phyloP scores from a whole-genome alignment of 2,888 invertebrate genomes.

The Acronicta alni region DNA sequence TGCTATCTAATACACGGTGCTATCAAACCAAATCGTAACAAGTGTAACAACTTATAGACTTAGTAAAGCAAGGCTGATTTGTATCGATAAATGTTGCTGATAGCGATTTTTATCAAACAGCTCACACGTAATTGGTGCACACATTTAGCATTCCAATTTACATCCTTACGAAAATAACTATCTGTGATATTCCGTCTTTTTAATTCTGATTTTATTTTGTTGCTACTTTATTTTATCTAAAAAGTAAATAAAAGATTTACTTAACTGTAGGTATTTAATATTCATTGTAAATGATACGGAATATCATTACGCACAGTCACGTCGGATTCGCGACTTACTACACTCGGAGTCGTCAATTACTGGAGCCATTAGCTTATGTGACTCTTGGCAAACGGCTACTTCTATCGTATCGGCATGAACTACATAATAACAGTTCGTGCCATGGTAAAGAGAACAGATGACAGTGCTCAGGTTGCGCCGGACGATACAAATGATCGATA shows the following conservation, averaged over 20 bases:
- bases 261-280: background rate
- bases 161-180: slow-evolving; percentile 9
- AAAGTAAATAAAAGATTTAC: slow-evolving; percentile 21
- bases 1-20: slow-evolving; percentile 47
- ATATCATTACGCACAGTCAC: background rate
- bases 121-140: slow-evolving; percentile 53
- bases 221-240: slow-evolving; percentile 30
- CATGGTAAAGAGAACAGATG: too few relatives aligned
- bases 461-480: too few relatives aligned
- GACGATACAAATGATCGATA: too few relatives aligned
- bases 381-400: too few relatives aligned
- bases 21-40: slow-evolving; percentile 55
- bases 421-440: too few relatives aligned
- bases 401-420: too few relatives aligned
- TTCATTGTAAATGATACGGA: slow-evolving; percentile 33
- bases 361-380: too few relatives aligned
- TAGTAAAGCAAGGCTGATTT: slow-evolving; percentile 57
- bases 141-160: slow-evolving; percentile 34
- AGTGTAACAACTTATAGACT: slow-evolving; percentile 52
- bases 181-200: background rate
- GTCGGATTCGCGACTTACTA: slow-evolving; percentile 14
- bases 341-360: background rate
- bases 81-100: slow-evolving; percentile 55
- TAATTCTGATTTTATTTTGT: slow-evolving; percentile 30
- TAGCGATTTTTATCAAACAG: slow-evolving; percentile 55